Evolutionary conservation across 2,888 invertebrate species (phyloP).

Genomic region (Acronicta alni): DNA sequence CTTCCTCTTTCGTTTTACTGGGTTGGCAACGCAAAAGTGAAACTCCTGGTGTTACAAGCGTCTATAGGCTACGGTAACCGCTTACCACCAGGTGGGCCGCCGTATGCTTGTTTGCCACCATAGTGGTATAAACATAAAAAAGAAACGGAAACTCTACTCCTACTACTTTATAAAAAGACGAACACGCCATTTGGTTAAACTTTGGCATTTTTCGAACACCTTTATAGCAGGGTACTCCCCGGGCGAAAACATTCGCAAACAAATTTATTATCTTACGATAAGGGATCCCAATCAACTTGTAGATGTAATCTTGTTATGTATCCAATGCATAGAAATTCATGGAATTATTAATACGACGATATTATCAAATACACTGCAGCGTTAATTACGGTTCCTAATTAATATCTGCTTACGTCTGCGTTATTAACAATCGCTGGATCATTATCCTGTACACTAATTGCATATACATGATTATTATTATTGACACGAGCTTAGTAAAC

Average conservation of each 20-base stretch:
- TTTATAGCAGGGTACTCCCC: not conserved
- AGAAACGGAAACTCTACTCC: no score
- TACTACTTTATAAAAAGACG: no score
- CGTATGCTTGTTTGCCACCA: no score
- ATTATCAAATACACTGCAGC: not conserved
- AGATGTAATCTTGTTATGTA: not conserved
- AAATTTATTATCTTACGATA: not conserved
- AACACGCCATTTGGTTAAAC: no score
- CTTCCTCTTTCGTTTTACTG: no score
- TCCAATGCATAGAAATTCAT: not conserved
- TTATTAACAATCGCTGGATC: not conserved
- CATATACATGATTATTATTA: not conserved
- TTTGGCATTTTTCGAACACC: no score
- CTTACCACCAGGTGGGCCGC: no score
- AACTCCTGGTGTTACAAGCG: no score
- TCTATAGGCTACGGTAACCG: no score
- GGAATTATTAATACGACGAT: not conserved
- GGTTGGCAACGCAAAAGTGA: no score
- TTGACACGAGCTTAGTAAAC: not conserved
- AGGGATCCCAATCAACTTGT: not conserved
- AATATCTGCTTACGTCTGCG: conserved; percentile 1
- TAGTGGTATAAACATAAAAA: no score
- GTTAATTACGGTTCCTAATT: not conserved
- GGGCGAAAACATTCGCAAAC: not conserved
- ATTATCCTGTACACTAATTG: not conserved